Base-by-base conservation (phyloP, 2,113 vertebrate genomes). In the Triplophysa rosa region DNA sequence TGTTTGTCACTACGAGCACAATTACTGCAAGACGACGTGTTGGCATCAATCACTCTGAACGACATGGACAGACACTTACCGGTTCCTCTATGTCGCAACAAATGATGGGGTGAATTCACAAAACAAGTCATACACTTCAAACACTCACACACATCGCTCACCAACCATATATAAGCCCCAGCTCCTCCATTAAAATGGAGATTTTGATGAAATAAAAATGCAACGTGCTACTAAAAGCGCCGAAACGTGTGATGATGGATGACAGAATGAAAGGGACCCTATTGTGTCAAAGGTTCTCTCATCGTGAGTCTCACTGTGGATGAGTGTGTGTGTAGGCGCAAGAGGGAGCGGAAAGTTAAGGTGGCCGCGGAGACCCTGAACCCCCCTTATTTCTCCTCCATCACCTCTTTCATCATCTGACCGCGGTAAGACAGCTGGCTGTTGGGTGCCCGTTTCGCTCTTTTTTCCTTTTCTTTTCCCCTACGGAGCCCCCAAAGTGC, bases 351-450 rank as follows among this genome's bases (percentile, higher is more conserved):
- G 19, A 69, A 67, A 59, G 68, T 72, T 69, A 64, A 72, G 40
- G 49, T 70, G 78, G 61, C 80, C 5, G 26, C 24, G 33, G 33
- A 37, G 71, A 62, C 71, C 56, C 61, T 73, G 13, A 12, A 42
- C 47, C 76, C 70, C 56, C 29, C 9, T 33, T 24, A 40, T 59
- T 78, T 74, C 33, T 77, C 58, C 61, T 59, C 80, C 40, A 23
- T 76, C 82, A 67, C 78, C 75, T 83, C 54, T 58, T 77, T 83
- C 83, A 77, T 40, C 24, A 73, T 86, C 86, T 84, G 84, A 69
- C 17, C 70, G 71, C 80, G 40, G 82, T 79, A 52, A 90, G 88
- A 91, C 91, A 93, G 92, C 90, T 93, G 92, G 86, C 89, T 86
- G 80, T 40, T 79, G 83, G 84, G 77, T 86, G 78, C 86, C 58